Evolutionary conservation across 1,140 invertebrate species (phyloP), one percentile per base, ranked within the genome.

Genomic region (Nasonia giraulti): DNA sequence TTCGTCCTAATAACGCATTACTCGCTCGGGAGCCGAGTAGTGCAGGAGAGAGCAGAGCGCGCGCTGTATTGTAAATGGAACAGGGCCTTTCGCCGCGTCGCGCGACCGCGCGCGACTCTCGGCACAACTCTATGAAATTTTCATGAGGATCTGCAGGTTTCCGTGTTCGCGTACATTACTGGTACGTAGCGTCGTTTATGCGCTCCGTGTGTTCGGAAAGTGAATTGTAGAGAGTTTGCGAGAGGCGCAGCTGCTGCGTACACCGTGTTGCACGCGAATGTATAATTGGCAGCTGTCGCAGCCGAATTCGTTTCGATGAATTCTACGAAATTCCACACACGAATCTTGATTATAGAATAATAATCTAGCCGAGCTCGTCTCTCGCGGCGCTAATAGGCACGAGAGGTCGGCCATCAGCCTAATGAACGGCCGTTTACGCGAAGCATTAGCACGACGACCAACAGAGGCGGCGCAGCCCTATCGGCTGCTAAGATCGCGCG

Each of bases 391-490:
- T 62, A 62, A 33, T 44, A 17, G n/a, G 20, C 2, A 76, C 6
- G 33, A 17, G 33, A 40, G 33, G 20, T 17, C 27, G 40, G 23
- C 8, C 37, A 78, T 76, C 33, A 77, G 23, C 37, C n/a, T 78
- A 77, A 77, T 78, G 40, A 33, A 83, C n/a, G 40, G 17, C 20
- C 75, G 75, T 78, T 83, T 78, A 47, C 17, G 50, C 69, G 66
- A 50, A n/a, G 37, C 37, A 83, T 66, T 69, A 31, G 50, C 40
- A 27, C n/a, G 14, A 20, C 47, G 5, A 44, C 40, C 27, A 27
- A 44, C 4, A 37, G 40, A 5, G 7, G 10, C 8, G 40, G 40
- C 17, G 33, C 27, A 1, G 3, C 37, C 47, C 17, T 78, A 78
- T 78, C 76, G 76, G 11, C 17, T 40, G n/a, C 2, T 31, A 75